Evolutionary conservation across 2,113 vertebrate species (phyloP).

Genomic region (Clarias batrachus): DNA sequence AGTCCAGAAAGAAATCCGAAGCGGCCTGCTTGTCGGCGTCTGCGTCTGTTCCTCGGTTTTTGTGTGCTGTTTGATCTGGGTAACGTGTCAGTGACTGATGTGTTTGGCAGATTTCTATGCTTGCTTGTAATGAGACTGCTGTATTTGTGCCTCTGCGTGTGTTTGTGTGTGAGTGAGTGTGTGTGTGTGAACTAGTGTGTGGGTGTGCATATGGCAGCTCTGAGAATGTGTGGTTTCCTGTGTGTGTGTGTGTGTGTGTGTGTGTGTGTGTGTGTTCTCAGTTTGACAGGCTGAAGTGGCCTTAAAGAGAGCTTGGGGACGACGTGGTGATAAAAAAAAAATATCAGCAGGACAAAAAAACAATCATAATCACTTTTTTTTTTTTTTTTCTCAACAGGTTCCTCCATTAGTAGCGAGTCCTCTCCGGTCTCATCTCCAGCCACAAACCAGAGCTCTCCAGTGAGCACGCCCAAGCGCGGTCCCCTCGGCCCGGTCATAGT

Average conservation of each 20-base stretch:
- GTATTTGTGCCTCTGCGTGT: not conserved
- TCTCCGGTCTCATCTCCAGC: conserved; percentile 95
- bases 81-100: conserved; percentile 7
- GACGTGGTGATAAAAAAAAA: not conserved
- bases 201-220: conserved; percentile 32
- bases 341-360: conserved; percentile 18
- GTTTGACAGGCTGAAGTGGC: conserved; percentile 7
- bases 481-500: conserved; percentile 93
- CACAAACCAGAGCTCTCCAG: conserved; percentile 97
- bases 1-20: not conserved
- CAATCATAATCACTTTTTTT: conserved; percentile 17
- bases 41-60: not conserved
- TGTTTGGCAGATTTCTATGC: not conserved
- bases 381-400: conserved; percentile 71
- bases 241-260: conserved; percentile 24
- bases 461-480: conserved; percentile 93
- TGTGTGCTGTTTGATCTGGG: not conserved
- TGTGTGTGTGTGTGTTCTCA: conserved; percentile 37
- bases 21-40: not conserved
- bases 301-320: not conserved
- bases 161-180: not conserved
- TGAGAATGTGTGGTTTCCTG: conserved; percentile 40
- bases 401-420: conserved; percentile 97
- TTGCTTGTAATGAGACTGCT: not conserved
- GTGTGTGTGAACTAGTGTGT: conserved; percentile 9